These are phyloP conservation scores for Hipposideros larvatus DNA, from an alignment of 2,797 vertebrate genomes.

Conservation along the genomic window DNA sequence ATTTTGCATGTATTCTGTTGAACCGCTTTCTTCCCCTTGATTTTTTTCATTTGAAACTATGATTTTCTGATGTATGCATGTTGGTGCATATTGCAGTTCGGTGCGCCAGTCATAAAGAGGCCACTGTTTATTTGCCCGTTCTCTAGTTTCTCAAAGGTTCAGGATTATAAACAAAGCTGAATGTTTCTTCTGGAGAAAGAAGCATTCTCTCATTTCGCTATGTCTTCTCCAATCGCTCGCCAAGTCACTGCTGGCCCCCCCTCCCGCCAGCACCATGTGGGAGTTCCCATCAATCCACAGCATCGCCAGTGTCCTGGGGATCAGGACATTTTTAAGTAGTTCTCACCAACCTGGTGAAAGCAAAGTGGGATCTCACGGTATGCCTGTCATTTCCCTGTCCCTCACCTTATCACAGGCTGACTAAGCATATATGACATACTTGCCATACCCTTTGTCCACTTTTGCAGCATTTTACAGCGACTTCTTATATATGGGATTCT, in stretches of 20 bases:
- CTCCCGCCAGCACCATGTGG: not conserved
- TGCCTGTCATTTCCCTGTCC: too few species aligned
- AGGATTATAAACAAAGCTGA: not conserved
- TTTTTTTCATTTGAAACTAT: not conserved
- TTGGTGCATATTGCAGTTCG: accelerated
- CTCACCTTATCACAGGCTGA: accelerated
- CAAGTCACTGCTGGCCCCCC: accelerated
- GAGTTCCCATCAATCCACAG: too few species aligned
- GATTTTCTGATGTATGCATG: too few species aligned
- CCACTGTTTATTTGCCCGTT: not conserved
- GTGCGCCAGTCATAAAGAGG: accelerated
- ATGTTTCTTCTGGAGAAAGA: not conserved
- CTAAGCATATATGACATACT: too few species aligned
- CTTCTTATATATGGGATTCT: not conserved
- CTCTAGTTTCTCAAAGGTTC: not conserved
- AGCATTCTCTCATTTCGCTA: not conserved
- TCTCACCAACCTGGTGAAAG: not conserved
- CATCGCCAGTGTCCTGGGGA: too few species aligned
- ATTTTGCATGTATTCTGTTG: not conserved
- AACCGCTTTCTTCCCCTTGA: too few species aligned
- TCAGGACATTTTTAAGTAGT: too few species aligned
- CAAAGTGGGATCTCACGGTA: accelerated
- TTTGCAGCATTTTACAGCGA: not conserved
- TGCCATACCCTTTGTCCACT: accelerated
- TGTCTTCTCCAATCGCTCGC: not conserved